These are phyloP conservation scores for Mormyrus iriodes DNA, from an alignment of 2,113 vertebrate genomes.

Conservation along the genomic window DNA sequence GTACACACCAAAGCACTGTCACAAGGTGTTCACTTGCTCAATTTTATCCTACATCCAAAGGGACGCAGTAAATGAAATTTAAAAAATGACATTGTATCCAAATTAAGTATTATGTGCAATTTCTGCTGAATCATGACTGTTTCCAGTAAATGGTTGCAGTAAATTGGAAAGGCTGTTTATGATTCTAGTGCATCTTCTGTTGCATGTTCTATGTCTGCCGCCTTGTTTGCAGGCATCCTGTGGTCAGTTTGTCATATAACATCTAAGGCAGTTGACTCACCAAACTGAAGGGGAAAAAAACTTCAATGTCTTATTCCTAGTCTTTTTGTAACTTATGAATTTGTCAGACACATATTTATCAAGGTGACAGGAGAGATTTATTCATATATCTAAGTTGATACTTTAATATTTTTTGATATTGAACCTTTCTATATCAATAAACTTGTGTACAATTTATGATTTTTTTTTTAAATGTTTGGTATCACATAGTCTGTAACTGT, in stretches of 20 bases:
- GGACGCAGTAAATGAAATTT: neutral
- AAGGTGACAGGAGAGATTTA: neutral
- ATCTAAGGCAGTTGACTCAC: neutral
- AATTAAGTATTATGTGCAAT: neutral
- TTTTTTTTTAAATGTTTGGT: neutral
- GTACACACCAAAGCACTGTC: neutral
- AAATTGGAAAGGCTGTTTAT: neutral
- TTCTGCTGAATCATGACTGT: neutral
- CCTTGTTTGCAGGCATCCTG: neutral
- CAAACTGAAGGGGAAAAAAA: neutral
- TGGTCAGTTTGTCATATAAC: neutral
- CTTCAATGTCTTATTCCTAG: too few species aligned
- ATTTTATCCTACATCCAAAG: neutral
- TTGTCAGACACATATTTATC: neutral
- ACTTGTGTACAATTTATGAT: neutral
- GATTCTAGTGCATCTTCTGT: neutral
- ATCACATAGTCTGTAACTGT: neutral
- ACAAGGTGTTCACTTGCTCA: neutral
- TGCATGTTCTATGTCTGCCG: neutral
- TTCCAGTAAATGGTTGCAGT: neutral
- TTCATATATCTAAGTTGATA: neutral
- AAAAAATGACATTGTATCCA: neutral
- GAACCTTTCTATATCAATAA: neutral
- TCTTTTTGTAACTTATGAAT: neutral
- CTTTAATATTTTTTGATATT: neutral